Conservation (phyloP, 1,140 invertebrate genomes). For the Grapholita molesta region DNA sequence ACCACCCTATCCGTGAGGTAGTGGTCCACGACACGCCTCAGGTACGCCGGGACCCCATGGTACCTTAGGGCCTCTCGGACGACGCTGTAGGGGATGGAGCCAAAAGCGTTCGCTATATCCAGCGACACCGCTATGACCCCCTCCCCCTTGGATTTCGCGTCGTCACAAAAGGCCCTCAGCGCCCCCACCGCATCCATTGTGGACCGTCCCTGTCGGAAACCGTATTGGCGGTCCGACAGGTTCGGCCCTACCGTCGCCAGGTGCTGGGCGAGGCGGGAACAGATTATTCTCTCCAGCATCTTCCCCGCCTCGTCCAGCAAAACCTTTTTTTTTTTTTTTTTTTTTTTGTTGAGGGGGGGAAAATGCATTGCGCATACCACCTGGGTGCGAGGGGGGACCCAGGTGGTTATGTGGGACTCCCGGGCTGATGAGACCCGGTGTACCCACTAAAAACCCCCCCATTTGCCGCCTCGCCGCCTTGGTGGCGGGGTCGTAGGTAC, state of each 20-base stretch:
- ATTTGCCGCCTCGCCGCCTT: too few species aligned
- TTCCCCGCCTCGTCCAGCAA: not conserved
- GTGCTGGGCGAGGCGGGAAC: not conserved
- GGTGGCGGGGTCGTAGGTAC: too few species aligned
- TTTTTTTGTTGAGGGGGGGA: too few species aligned
- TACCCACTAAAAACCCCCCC: too few species aligned
- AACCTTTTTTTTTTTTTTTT: too few species aligned
- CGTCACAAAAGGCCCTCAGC: not conserved
- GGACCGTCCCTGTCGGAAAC: not conserved
- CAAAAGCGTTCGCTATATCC: constrained; percentile 24
- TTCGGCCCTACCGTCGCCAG: not conserved
- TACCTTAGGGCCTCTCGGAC: not conserved
- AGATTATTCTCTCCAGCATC: not conserved
- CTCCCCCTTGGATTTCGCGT: too few species aligned
- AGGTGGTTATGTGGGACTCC: too few species aligned
- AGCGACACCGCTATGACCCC: constrained; percentile 17
- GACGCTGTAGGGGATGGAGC: not conserved
- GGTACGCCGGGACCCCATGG: constrained; percentile 17
- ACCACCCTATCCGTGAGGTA: too few species aligned
- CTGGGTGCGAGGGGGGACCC: too few species aligned
- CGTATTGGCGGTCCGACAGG: not conserved
- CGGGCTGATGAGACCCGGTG: too few species aligned
- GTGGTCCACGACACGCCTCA: too few species aligned
- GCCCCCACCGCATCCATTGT: not conserved
- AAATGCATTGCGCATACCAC: too few species aligned